These are phyloP conservation scores for Manis crassicaudata DNA, from an alignment of 2,797 vertebrate species.

Conservation along the genomic window DNA sequence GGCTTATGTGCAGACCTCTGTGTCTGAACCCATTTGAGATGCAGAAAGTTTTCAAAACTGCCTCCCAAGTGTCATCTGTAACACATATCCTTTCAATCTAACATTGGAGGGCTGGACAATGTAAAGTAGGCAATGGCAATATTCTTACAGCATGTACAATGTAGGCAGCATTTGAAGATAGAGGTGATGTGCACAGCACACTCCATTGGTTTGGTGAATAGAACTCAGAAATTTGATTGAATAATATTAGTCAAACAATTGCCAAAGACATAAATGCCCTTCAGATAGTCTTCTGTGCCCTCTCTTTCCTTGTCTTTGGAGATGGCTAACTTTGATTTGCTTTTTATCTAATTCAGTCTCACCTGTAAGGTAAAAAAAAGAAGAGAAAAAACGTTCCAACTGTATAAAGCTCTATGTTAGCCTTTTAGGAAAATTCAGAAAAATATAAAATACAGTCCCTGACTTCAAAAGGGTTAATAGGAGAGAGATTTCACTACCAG, in stretches of 20 bases:
- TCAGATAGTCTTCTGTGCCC: neutral
- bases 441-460: neutral
- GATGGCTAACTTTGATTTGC: neutral
- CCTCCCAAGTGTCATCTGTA: neutral
- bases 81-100: neutral
- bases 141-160: neutral
- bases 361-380: neutral
- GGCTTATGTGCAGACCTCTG: neutral
- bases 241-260: neutral
- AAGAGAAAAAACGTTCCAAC: neutral
- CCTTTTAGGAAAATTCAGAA: neutral
- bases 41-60: neutral
- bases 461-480: neutral
- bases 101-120: neutral
- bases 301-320: neutral
- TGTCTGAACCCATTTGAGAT: neutral
- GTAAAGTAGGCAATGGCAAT: neutral
- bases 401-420: neutral
- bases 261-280: neutral
- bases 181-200: neutral
- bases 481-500: neutral
- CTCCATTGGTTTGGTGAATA: neutral
- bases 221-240: neutral
- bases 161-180: neutral
- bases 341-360: slow-evolving; percentile 11